Percentiles rank a stretch among this genome's conserved stretches.
phyloP scores from a whole-genome alignment of 2,888 invertebrate genomes.

The Hyles lineata region DNA sequence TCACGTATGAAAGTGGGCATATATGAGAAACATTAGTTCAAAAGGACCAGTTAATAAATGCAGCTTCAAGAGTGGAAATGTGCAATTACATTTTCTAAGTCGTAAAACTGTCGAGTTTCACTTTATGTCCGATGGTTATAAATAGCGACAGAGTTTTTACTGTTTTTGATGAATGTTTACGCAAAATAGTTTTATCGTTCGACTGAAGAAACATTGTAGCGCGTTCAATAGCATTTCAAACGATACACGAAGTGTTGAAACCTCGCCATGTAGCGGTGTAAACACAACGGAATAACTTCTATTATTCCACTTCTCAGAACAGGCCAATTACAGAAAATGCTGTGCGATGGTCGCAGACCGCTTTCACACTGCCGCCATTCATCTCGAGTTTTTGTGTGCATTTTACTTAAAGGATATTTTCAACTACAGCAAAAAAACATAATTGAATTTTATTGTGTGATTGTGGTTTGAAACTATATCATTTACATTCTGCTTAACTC shows the following conservation, averaged over 20 bases:
- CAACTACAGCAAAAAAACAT: not conserved
- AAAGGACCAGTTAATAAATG: not conserved
- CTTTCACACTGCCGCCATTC: constrained; percentile 22
- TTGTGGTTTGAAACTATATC: not conserved
- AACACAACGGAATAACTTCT: constrained; percentile 2
- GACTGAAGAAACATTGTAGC: not conserved
- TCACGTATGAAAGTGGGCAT: not conserved
- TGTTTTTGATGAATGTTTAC: not conserved
- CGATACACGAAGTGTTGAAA: not conserved
- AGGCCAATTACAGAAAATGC: constrained; percentile 37
- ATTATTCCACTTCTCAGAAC: not conserved
- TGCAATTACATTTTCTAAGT: constrained; percentile 39
- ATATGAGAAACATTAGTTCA: not conserved
- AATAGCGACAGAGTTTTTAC: constrained; percentile 34
- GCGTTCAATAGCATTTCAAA: constrained; percentile 16
- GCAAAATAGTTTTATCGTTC: not conserved
- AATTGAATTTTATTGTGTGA: not conserved
- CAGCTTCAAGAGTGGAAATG: constrained; percentile 32
- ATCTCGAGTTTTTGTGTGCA: constrained; percentile 21
- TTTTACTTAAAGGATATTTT: constrained; percentile 1
- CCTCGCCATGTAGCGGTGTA: constrained; percentile 2
- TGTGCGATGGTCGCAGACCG: constrained; percentile 42
- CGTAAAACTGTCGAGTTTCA: constrained; percentile 23
- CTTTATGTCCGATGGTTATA: constrained; percentile 16
- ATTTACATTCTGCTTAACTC: not conserved